Conservation (phyloP, 2,113 vertebrate species). For the Rafetus swinhoei region DNA sequence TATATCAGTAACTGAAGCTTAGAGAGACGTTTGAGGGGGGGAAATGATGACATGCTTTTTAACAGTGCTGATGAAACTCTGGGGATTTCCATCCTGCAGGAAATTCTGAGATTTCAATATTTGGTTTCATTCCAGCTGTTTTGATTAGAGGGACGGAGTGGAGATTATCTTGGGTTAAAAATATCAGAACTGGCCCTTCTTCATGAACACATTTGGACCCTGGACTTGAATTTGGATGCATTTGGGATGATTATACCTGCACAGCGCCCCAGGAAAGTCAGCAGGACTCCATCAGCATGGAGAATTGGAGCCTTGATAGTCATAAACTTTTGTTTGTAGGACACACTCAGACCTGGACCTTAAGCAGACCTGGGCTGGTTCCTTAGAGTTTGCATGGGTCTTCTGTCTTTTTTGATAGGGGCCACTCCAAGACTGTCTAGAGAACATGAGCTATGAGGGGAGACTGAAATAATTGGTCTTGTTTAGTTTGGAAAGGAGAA, state of each 20-base stretch:
- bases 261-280: background rate
- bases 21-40: background rate
- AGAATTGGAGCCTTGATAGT: background rate
- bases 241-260: background rate
- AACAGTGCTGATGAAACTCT: slow-evolving; percentile 32
- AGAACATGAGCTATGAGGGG: no score
- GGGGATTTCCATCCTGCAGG: background rate
- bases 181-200: background rate
- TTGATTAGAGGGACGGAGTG: background rate
- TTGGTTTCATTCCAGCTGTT: background rate
- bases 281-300: rapidly evolving
- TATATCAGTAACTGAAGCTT: slow-evolving; percentile 4
- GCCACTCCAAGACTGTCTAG: no score
- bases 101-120: slow-evolving; percentile 17
- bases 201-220: background rate
- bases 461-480: no score
- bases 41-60: background rate
- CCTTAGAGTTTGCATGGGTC: background rate
- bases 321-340: background rate
- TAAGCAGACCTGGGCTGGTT: rapidly evolving
- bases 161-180: background rate
- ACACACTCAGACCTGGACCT: background rate
- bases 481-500: no score
- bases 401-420: background rate
- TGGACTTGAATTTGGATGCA: background rate